phyloP scores from a whole-genome alignment of 2,113 vertebrate genomes.

The Cathartes aura region DNA sequence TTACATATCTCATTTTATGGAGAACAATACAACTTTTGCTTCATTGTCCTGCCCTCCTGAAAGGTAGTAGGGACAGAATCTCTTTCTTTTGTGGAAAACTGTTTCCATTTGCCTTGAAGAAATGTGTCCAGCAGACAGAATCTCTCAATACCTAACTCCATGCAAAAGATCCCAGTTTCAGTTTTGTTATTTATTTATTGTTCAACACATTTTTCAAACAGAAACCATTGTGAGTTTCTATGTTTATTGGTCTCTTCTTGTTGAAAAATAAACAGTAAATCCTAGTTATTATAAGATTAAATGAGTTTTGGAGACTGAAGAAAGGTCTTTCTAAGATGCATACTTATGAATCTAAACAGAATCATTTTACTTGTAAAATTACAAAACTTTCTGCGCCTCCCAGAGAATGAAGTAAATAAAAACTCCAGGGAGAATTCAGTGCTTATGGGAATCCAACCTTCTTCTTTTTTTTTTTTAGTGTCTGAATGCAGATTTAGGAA shows the following conservation, averaged over 20 bases:
- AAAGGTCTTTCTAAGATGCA: background rate
- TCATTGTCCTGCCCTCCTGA: background rate
- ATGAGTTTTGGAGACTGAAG: background rate
- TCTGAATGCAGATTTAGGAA: background rate
- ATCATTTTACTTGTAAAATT: background rate
- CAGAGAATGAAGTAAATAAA: background rate
- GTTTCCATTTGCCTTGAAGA: background rate
- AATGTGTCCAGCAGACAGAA: background rate
- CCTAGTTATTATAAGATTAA: background rate
- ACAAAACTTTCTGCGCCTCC: background rate
- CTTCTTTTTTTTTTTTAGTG: background rate
- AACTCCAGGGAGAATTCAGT: background rate
- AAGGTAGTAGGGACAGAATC: background rate
- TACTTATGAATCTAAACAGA: background rate
- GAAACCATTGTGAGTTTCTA: background rate
- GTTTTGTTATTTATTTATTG: background rate
- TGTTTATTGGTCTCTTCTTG: background rate
- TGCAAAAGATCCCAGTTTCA: background rate
- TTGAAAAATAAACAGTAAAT: background rate
- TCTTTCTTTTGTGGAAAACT: background rate
- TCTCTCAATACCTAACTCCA: background rate
- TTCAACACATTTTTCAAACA: background rate
- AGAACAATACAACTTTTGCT: background rate
- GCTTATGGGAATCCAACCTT: fast-evolving
- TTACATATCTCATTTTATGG: background rate